Evolutionary conservation across 1,140 invertebrate genomes (phyloP).

Genomic region (Drosophila navojoa): DNA sequence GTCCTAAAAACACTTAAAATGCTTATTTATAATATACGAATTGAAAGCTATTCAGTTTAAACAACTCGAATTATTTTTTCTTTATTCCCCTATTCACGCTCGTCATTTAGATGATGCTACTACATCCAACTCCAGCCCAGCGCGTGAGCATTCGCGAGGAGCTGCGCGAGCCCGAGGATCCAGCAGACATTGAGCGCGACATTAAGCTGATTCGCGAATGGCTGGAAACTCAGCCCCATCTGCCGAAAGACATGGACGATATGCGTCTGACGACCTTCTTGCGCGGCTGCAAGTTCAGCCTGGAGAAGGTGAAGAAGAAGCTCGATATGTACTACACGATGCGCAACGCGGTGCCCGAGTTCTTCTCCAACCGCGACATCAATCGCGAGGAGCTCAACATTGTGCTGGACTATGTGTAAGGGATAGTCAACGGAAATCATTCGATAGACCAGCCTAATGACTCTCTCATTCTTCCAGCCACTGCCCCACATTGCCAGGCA

Average conservation of each 20-base stretch:
- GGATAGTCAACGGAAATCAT: background rate
- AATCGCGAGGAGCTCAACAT: slow-evolving; percentile 88
- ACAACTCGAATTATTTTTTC: too few species aligned
- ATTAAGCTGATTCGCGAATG: slow-evolving; percentile 88
- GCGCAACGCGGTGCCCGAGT: slow-evolving; percentile 92
- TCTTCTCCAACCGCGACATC: slow-evolving; percentile 91
- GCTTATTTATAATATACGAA: too few species aligned
- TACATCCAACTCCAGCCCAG: slow-evolving; percentile 90
- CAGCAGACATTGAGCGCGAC: slow-evolving; percentile 87
- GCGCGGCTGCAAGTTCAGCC: slow-evolving; percentile 92
- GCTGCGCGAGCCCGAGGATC: slow-evolving; percentile 89
- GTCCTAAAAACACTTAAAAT: background rate
- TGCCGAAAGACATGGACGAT: slow-evolving; percentile 88
- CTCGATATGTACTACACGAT: slow-evolving; percentile 92
- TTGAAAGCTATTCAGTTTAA: background rate
- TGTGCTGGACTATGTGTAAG: slow-evolving; percentile 89
- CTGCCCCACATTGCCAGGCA: slow-evolving; percentile 90
- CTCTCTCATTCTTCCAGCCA: slow-evolving; percentile 85
- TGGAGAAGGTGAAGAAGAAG: slow-evolving; percentile 92
- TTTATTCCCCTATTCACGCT: too few species aligned
- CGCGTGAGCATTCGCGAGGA: slow-evolving; percentile 89
- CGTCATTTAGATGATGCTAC: slow-evolving; percentile 87
- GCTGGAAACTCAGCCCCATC: slow-evolving; percentile 89
- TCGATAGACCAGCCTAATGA: background rate
- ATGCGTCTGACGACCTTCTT: slow-evolving; percentile 90